Evolutionary conservation across 2,113 vertebrate genomes (phyloP).

Genomic region (Xiphophorus hellerii): DNA sequence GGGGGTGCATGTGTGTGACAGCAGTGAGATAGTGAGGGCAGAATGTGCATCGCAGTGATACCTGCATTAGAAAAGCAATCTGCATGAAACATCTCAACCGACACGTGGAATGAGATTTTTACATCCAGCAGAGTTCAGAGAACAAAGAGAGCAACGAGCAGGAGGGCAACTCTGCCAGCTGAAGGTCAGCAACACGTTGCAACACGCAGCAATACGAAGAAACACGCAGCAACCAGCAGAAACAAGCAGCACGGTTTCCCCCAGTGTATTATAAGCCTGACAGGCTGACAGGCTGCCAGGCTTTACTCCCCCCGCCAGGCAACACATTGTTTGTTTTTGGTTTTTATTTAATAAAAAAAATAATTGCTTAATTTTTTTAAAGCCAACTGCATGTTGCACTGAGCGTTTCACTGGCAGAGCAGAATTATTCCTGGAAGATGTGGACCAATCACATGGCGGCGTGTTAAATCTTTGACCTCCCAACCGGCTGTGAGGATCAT

Average conservation of each 20-base stretch:
- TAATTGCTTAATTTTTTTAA: no score
- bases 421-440: no score
- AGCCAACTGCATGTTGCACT: no score
- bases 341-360: no score
- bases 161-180: constrained; percentile 28
- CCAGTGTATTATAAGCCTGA: no score
- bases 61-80: constrained; percentile 57
- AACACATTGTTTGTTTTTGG: no score
- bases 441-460: no score
- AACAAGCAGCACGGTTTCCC: neutral
- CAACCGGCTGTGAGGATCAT: no score
- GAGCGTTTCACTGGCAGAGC: no score
- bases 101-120: constrained; percentile 50
- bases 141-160: constrained; percentile 13
- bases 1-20: neutral
- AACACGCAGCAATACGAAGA: neutral
- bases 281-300: no score
- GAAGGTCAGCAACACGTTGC: constrained; percentile 65
- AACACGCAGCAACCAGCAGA: neutral
- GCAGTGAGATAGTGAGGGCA: neutral
- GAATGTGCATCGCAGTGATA: neutral
- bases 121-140: constrained; percentile 26
- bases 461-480: no score
- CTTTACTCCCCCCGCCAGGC: no score
- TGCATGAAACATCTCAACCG: constrained; percentile 42